Conservation (phyloP, 2,113 vertebrate species). For the Fregata magnificens region DNA sequence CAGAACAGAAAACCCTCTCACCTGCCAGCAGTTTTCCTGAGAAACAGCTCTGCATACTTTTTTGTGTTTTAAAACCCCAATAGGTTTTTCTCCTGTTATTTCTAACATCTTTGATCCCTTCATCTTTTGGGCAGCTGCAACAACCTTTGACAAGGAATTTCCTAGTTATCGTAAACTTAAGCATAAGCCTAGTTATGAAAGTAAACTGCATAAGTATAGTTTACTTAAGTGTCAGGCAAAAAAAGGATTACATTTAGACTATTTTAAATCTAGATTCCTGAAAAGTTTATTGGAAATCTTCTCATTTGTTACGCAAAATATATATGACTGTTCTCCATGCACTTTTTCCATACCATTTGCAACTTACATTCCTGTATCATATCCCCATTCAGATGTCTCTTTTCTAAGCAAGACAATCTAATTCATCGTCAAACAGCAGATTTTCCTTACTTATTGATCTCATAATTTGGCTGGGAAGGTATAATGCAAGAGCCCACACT, state of each 20-base stretch:
- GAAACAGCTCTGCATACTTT: background rate
- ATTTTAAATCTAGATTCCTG: background rate
- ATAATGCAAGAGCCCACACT: background rate
- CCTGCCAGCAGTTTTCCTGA: background rate
- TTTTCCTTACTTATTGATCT: background rate
- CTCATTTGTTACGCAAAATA: background rate
- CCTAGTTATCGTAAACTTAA: background rate
- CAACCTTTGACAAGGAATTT: background rate
- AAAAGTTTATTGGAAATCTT: background rate
- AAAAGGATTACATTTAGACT: background rate
- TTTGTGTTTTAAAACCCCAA: background rate
- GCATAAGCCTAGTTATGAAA: background rate
- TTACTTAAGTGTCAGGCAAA: background rate
- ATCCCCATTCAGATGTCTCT: background rate
- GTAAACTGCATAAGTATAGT: fast-evolving
- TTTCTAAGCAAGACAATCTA: background rate
- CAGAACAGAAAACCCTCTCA: background rate
- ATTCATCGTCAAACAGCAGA: background rate
- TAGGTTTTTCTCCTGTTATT: background rate
- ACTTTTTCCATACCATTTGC: background rate
- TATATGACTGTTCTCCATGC: background rate
- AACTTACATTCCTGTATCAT: background rate
- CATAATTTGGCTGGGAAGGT: background rate
- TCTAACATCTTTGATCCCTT: background rate
- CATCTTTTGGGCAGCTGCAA: background rate